Base-by-base conservation (phyloP, 2,113 vertebrate genomes). In the Condylura cristata region DNA sequence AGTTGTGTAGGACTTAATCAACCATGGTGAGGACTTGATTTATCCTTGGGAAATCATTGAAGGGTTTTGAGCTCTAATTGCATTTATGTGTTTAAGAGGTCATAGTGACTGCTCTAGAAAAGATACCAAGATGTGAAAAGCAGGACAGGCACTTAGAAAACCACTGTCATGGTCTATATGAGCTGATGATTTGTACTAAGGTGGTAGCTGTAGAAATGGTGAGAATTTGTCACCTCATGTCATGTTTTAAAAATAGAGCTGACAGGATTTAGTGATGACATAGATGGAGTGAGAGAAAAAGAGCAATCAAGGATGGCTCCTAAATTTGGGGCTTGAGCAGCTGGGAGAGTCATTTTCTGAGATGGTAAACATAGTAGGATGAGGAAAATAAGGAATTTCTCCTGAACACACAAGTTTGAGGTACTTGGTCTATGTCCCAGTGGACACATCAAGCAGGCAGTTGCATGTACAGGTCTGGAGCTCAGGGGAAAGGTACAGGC, bases 131-230 rank as follows among this genome's bases (percentile, higher is more conserved):
- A 20, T 72, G 30, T 5, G 10, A 34, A 84, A 75, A 46, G 20
- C 41, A 32, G 24, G 2, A 39, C 8, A 6, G 39, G 41, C 24
- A 6, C 8, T 2, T 2, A 26, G 65, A 71, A 66, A 39, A 48
- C 68, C 53, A 0, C 0, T 44, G 34, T 46, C 14, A 44, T 18
- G 68, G 9, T 16, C 28, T 34, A 0, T 6, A 0, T 8, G 34
- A 30, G 56, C 7, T 3, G 17, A 9, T 20, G 48, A 30, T 70
- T 51, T 46, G 3, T 17, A 17, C 5, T 44, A 3, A 34, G 30
- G 30, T 14, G 24, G n/a, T 24, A 48, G 39, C 88, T 34, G 9
- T 56, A 8, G n/a, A n/a, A 6, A 39, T 8, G 53, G 53, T 28
- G 28, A 63, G 44, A 60, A 24, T 37, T 1, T 53, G 26, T 44